A percentile compares a stretch with the other conserved stretches of the same genome.
These are phyloP conservation scores for Orthosia gothica DNA, from an alignment of 2,888 invertebrate species.

Conservation along the genomic window DNA sequence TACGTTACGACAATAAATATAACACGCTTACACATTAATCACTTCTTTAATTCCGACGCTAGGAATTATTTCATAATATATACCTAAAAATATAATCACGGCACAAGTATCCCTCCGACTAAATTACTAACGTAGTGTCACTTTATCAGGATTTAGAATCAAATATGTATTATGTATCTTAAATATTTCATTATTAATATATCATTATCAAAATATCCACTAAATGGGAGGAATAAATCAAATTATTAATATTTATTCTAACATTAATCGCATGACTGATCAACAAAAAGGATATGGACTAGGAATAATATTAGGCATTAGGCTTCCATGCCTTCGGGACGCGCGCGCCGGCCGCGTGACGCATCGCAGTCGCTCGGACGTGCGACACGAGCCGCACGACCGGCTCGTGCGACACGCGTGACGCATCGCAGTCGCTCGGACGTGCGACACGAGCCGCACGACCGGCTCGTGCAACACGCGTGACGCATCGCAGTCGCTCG, in stretches of 20 bases:
- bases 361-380: constrained; percentile 45
- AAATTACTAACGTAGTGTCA: constrained; percentile 92
- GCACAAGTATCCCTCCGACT: constrained; percentile 92
- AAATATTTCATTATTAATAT: constrained; percentile 92
- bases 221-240: constrained; percentile 92
- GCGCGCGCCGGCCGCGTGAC: constrained; percentile 69
- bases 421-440: constrained; percentile 44
- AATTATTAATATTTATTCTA: constrained; percentile 91
- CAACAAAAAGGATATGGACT: constrained; percentile 92
- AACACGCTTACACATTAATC: constrained; percentile 92
- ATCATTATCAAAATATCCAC: constrained; percentile 92
- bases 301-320: constrained; percentile 91
- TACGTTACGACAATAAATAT: constrained; percentile 92
- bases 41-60: constrained; percentile 92
- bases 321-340: constrained; percentile 86
- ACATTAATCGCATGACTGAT: constrained; percentile 92
- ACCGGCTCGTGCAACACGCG: constrained; percentile 46
- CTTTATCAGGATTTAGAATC: constrained; percentile 92
- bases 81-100: constrained; percentile 92
- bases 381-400: constrained; percentile 20
- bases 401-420: constrained; percentile 47
- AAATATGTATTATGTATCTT: constrained; percentile 92
- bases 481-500: constrained; percentile 45
- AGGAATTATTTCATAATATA: constrained; percentile 92
- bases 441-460: constrained; percentile 23